Conservation (phyloP, 2,113 vertebrate species). For the Macheiramphus alcinus region DNA sequence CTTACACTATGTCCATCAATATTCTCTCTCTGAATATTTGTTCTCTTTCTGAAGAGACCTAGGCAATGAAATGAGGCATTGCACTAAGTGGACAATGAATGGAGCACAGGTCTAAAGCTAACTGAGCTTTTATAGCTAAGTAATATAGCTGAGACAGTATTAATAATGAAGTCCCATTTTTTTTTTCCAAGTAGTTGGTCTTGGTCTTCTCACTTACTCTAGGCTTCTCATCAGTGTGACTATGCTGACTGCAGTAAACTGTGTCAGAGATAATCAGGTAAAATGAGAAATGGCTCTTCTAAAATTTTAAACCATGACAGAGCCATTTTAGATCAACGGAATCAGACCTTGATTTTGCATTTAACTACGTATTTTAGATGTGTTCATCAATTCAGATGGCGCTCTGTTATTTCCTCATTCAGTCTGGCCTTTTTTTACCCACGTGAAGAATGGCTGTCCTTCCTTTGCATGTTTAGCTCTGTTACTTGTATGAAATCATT, state of each 20-base stretch:
- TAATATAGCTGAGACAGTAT: background rate
- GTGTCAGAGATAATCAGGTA: background rate
- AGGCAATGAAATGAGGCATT: background rate
- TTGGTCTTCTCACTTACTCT: background rate
- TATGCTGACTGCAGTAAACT: background rate
- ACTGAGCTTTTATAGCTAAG: background rate
- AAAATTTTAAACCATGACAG: background rate
- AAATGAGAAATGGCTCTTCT: background rate
- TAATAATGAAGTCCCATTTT: background rate
- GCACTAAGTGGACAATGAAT: accelerated
- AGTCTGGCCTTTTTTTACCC: background rate
- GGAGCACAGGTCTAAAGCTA: background rate
- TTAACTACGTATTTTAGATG: background rate
- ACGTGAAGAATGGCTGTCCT: background rate
- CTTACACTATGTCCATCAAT: accelerated
- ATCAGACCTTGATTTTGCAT: background rate
- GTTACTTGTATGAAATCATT: background rate
- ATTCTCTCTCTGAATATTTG: background rate
- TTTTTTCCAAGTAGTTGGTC: background rate
- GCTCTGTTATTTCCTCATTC: background rate
- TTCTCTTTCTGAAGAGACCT: background rate
- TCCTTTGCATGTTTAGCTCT: background rate
- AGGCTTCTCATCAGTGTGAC: background rate
- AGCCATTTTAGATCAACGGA: background rate
- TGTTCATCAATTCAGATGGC: background rate